These are phyloP conservation scores for Nylanderia fulva DNA, from an alignment of 1,140 invertebrate species.

Conservation along the genomic window DNA sequence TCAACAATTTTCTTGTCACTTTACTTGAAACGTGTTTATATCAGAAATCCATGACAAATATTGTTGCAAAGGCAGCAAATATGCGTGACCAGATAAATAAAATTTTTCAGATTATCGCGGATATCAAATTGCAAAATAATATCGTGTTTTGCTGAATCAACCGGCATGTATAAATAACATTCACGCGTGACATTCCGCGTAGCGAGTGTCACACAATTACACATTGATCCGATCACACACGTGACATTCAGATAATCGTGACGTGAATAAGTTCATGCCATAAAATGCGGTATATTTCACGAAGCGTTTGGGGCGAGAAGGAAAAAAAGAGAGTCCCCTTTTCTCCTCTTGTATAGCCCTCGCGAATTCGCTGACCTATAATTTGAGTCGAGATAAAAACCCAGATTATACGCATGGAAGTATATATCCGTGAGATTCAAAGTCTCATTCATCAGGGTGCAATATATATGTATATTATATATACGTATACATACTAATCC, in stretches of 20 bases:
- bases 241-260: neutral
- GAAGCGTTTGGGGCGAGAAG: neutral
- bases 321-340: neutral
- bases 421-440: neutral
- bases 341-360: neutral
- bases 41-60: constrained; percentile 5
- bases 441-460: neutral
- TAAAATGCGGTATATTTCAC: constrained; percentile 27
- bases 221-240: constrained; percentile 1
- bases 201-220: constrained; percentile 10
- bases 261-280: neutral
- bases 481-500: too few relatives aligned
- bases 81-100: neutral
- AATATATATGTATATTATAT: too few relatives aligned
- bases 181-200: constrained; percentile 36
- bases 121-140: neutral
- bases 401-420: neutral
- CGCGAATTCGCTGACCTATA: neutral
- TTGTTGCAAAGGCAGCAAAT: constrained; percentile 17
- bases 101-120: neutral
- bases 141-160: constrained; percentile 18
- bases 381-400: constrained; percentile 29
- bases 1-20: constrained; percentile 28
- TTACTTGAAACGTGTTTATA: constrained; percentile 1
- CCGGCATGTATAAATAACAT: constrained; percentile 31